A percentile compares a stretch with the other conserved stretches of the same genome.
These are phyloP conservation scores for Pediacus dermestoides DNA, from an alignment of 2,888 invertebrate species.

Conservation along the genomic window DNA sequence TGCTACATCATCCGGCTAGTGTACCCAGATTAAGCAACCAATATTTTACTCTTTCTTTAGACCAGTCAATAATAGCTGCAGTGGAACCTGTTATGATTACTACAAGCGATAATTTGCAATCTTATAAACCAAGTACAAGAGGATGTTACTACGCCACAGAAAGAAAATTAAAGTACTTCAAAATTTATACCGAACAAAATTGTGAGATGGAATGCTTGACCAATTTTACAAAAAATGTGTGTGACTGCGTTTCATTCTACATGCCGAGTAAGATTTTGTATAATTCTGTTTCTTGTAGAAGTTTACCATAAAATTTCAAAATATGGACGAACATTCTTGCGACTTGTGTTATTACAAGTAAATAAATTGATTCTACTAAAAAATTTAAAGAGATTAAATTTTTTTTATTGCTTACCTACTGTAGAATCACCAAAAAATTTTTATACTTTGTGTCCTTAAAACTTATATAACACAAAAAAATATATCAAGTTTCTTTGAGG, in stretches of 20 bases:
- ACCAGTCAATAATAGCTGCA: slow-evolving; percentile 62
- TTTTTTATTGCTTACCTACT: slow-evolving; percentile 6
- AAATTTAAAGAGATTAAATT: slow-evolving; percentile 4
- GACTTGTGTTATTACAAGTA: too few species aligned
- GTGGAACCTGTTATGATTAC: slow-evolving; percentile 69
- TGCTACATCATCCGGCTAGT: slow-evolving; percentile 51
- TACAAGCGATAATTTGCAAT: slow-evolving; percentile 58
- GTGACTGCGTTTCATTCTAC: slow-evolving; percentile 62
- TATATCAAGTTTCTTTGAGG: too few species aligned
- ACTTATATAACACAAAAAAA: slow-evolving; percentile 7
- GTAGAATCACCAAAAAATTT: slow-evolving; percentile 2
- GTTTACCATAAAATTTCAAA: not conserved
- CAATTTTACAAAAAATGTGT: slow-evolving; percentile 57
- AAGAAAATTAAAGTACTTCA: slow-evolving; percentile 59
- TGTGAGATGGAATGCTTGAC: slow-evolving; percentile 65
- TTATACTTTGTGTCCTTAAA: slow-evolving; percentile 8
- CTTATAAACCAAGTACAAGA: slow-evolving; percentile 58
- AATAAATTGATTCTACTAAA: too few species aligned
- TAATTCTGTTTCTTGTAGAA: not conserved
- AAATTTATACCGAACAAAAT: slow-evolving; percentile 63
- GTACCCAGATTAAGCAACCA: slow-evolving; percentile 54
- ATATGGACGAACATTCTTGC: too few species aligned
- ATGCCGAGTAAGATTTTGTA: slow-evolving; percentile 52
- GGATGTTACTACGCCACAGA: slow-evolving; percentile 63
- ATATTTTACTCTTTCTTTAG: slow-evolving; percentile 61